Evolutionary conservation across 2,888 invertebrate genomes (phyloP).

Genomic region (Iselma pallidipennis): DNA sequence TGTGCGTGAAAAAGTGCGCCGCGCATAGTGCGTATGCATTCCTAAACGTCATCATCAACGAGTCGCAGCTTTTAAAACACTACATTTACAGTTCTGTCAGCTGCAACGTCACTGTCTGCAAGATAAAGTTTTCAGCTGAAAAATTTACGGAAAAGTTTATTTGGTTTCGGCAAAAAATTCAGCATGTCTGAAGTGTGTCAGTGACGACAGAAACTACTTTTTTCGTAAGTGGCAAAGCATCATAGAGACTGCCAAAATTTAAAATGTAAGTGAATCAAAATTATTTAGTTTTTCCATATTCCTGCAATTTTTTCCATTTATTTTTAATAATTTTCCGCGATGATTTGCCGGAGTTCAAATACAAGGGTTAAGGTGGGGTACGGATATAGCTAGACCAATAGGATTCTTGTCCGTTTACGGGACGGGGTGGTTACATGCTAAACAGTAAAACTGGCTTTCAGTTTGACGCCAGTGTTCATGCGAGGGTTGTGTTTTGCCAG

Average conservation of each 20-base stretch:
- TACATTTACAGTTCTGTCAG: slow-evolving; percentile 37
- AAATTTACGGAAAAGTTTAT: neutral
- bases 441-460: slow-evolving; percentile 39
- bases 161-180: neutral
- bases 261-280: neutral
- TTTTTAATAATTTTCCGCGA: neutral
- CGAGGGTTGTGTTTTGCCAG: slow-evolving; percentile 31
- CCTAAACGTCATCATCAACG: slow-evolving; percentile 27
- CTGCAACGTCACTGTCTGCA: slow-evolving; percentile 32
- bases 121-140: neutral
- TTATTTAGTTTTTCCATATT: neutral
- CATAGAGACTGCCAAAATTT: neutral
- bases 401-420: slow-evolving; percentile 49
- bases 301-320: neutral
- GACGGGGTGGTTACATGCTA: slow-evolving; percentile 49
- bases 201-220: neutral
- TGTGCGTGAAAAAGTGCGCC: slow-evolving; percentile 50
- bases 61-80: slow-evolving; percentile 26
- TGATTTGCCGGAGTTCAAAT: slow-evolving; percentile 4
- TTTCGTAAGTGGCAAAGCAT: neutral
- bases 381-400: slow-evolving; percentile 44
- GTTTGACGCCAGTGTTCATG: slow-evolving; percentile 31
- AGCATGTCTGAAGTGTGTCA: neutral
- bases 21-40: slow-evolving; percentile 42
- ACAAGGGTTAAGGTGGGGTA: slow-evolving; percentile 39